Evolutionary conservation across 1,140 invertebrate genomes (phyloP).

Genomic region (Diorhabda carinulata): DNA sequence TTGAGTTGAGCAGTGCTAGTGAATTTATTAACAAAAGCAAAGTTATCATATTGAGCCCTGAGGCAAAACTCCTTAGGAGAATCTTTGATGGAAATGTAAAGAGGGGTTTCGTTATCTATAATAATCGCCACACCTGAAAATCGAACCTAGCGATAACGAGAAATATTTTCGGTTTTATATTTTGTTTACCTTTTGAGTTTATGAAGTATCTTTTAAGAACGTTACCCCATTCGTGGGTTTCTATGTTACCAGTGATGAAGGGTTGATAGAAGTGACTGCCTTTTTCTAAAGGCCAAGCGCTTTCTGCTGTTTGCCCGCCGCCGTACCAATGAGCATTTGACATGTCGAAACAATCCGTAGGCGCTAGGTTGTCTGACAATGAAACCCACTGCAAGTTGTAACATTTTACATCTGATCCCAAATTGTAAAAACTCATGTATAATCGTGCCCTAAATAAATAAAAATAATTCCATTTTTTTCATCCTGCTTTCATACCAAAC

Average conservation of each 20-base stretch:
- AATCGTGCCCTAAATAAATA: constrained; percentile 55
- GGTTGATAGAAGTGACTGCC: constrained; percentile 68
- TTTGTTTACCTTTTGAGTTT: constrained; percentile 58
- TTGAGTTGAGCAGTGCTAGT: constrained; percentile 65
- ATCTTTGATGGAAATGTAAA: constrained; percentile 70
- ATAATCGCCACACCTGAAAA: constrained; percentile 67
- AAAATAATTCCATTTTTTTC: no score
- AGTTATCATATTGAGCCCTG: constrained; percentile 69
- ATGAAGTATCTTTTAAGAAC: constrained; percentile 79
- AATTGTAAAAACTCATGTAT: constrained; percentile 61
- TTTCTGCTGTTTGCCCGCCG: constrained; percentile 70
- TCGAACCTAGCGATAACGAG: neutral
- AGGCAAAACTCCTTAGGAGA: constrained; percentile 66
- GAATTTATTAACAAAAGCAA: constrained; percentile 69
- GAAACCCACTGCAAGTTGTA: constrained; percentile 81
- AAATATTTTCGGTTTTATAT: neutral
- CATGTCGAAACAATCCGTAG: constrained; percentile 77
- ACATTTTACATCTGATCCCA: constrained; percentile 61
- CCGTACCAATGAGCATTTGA: constrained; percentile 73
- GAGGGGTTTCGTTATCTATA: constrained; percentile 69
- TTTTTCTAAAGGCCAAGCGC: constrained; percentile 75
- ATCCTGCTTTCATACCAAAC: no score
- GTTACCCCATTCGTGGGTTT: constrained; percentile 73
- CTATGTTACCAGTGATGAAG: constrained; percentile 78
- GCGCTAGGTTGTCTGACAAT: constrained; percentile 57